phyloP scores from a whole-genome alignment of 2,113 vertebrate species.

The Mormyrus lacerda region DNA sequence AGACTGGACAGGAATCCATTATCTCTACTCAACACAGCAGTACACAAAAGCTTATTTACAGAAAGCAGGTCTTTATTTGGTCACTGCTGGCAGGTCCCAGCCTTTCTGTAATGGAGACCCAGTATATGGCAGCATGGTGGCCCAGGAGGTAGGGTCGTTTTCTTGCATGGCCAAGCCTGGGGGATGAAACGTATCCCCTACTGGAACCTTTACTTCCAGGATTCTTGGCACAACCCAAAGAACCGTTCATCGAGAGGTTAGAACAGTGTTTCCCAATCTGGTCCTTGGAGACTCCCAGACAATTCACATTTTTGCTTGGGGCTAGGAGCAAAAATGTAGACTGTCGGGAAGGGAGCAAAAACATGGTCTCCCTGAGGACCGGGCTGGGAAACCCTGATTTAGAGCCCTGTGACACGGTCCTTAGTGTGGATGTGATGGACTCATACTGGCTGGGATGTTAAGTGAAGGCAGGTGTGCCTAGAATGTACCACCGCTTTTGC shows the following conservation, averaged over 20 bases:
- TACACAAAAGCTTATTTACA: background rate
- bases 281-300: background rate
- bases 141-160: background rate
- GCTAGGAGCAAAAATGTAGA: background rate
- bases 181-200: background rate
- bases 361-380: background rate
- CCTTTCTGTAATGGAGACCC: background rate
- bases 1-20: background rate
- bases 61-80: background rate
- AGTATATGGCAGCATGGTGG: background rate
- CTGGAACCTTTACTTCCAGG: background rate
- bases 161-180: background rate
- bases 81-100: background rate
- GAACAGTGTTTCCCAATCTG: background rate
- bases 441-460: background rate
- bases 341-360: background rate
- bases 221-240: background rate
- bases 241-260: background rate
- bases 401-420: background rate
- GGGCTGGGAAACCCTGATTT: background rate
- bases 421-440: background rate
- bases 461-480: background rate
- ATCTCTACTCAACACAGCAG: background rate
- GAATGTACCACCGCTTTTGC: background rate
- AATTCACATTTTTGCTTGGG: background rate